A percentile compares a stretch with the other conserved stretches of the same genome.
These are phyloP conservation scores for Nyleta sp. DNA, from an alignment of 2,888 invertebrate genomes.

Conservation along the genomic window DNA sequence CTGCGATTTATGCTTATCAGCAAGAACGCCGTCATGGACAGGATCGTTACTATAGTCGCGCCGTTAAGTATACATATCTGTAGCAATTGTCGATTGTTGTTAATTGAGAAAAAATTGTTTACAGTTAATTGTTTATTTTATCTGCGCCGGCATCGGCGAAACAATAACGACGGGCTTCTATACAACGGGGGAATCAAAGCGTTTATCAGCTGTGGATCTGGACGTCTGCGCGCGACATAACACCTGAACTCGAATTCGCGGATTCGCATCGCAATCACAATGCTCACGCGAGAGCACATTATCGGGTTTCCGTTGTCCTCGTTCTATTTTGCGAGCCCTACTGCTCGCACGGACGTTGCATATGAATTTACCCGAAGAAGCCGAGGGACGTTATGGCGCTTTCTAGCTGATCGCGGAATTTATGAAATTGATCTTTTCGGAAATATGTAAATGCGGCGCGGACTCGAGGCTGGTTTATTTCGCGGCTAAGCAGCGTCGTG, in stretches of 20 bases:
- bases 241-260: slow-evolving; percentile 43
- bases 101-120: slow-evolving; percentile 14
- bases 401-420: slow-evolving; percentile 49
- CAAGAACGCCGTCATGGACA: neutral
- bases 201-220: slow-evolving; percentile 36
- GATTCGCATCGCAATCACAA: slow-evolving; percentile 36
- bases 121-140: slow-evolving; percentile 24
- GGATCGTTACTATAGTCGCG: slow-evolving; percentile 1
- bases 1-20: neutral
- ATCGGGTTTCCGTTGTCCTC: slow-evolving; percentile 69
- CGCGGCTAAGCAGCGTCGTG: slow-evolving; percentile 58
- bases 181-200: slow-evolving; percentile 16
- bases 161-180: slow-evolving; percentile 20
- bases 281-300: slow-evolving; percentile 50
- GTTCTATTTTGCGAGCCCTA: slow-evolving; percentile 70
- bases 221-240: slow-evolving; percentile 5
- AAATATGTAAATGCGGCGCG: slow-evolving; percentile 51
- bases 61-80: neutral
- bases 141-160: neutral
- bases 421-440: slow-evolving; percentile 60
- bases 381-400: slow-evolving; percentile 25
- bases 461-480: slow-evolving; percentile 36
- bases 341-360: slow-evolving; percentile 32
- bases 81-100: neutral
- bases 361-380: slow-evolving; percentile 25